A percentile compares a stretch with the other conserved stretches of the same genome.
These are phyloP conservation scores for Thunnus thynnus DNA, from an alignment of 2,113 vertebrate species.

Conservation along the genomic window DNA sequence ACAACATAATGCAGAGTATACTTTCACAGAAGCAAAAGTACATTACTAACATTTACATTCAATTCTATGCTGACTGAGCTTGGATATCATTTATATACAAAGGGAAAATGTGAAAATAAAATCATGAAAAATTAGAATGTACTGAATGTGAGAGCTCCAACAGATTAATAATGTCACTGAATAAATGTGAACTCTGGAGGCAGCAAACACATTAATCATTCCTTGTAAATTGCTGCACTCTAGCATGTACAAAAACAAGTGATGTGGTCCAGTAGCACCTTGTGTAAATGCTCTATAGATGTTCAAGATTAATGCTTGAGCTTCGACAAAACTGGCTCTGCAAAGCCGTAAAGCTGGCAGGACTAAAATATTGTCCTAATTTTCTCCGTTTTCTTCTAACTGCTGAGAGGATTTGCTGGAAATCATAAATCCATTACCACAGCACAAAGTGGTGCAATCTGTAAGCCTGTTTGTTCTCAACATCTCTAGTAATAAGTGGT, in stretches of 20 bases:
- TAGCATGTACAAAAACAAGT: background rate
- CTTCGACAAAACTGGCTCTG: background rate
- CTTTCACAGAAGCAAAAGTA: background rate
- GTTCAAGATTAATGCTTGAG: background rate
- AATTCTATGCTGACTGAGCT: background rate
- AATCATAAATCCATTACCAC: slow-evolving; percentile 40
- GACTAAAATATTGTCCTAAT: background rate
- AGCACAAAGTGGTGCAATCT: background rate
- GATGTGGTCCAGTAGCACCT: slow-evolving; percentile 15
- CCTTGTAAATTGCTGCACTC: background rate
- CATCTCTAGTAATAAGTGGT: background rate
- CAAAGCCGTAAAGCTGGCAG: background rate
- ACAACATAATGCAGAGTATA: background rate
- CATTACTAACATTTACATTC: background rate
- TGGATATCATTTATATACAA: background rate
- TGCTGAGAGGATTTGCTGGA: slow-evolving; percentile 20
- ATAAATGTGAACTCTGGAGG: slow-evolving; percentile 17
- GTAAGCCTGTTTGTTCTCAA: slow-evolving; percentile 4
- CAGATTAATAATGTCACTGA: background rate
- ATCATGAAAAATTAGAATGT: background rate
- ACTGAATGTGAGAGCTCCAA: background rate
- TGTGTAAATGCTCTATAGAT: slow-evolving; percentile 3
- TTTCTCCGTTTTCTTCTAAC: background rate
- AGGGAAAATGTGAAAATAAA: background rate
- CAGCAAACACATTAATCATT: background rate